A percentile compares a stretch with the other conserved stretches of the same genome.
Evolutionary conservation across 2,113 vertebrate species (phyloP).

Genomic region (Semnornis frantzii): DNA sequence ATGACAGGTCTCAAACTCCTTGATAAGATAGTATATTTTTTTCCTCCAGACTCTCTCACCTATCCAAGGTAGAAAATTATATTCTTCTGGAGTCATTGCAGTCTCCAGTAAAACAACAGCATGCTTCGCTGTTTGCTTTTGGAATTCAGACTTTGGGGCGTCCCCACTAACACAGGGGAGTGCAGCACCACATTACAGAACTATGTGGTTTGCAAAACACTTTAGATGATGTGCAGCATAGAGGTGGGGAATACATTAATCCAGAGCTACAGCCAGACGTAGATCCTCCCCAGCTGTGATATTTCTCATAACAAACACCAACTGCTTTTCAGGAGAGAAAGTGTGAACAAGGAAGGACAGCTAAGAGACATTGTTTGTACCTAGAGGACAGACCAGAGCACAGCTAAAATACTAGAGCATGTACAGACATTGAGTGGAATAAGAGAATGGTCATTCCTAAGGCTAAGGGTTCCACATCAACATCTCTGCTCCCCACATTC

Average conservation of each 20-base stretch:
- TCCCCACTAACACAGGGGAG: neutral
- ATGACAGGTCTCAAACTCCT: neutral
- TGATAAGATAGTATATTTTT: neutral
- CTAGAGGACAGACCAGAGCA: neutral
- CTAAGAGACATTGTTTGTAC: neutral
- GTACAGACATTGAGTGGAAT: neutral
- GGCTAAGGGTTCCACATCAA: neutral
- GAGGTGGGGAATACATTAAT: neutral
- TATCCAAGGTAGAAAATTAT: neutral
- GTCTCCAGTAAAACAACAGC: neutral
- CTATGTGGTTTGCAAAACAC: neutral
- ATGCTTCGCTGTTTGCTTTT: neutral
- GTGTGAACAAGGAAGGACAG: neutral
- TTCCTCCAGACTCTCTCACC: neutral
- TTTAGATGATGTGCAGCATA: neutral
- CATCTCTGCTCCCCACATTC: neutral
- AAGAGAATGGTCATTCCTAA: neutral
- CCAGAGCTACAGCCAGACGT: neutral
- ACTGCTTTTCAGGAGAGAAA: neutral
- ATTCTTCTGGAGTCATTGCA: neutral
- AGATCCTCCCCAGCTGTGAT: neutral
- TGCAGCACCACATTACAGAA: neutral
- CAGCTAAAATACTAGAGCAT: neutral
- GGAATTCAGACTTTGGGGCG: neutral
- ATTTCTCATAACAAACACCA: neutral